Percentiles rank a stretch among this genome's conserved stretches.
phyloP scores from a whole-genome alignment of 1,140 invertebrate species.

The Drosophila elegans region DNA sequence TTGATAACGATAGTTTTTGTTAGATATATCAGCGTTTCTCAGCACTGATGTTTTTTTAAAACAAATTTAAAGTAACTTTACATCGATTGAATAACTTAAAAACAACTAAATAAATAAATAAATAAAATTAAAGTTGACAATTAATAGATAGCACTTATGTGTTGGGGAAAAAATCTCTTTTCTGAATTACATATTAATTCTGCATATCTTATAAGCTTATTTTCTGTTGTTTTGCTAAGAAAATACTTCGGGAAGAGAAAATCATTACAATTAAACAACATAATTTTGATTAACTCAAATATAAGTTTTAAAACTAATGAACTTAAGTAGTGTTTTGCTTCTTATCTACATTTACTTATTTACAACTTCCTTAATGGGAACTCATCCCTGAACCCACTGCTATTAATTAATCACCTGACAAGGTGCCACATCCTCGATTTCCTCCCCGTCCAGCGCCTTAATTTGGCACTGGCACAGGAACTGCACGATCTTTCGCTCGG shows the following conservation, averaged over 20 bases:
- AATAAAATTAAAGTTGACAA: too few species aligned
- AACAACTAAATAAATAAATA: too few species aligned
- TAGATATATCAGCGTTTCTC: neutral
- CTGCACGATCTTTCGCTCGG: conserved; percentile 75
- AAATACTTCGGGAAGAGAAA: too few species aligned
- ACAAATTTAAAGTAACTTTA: too few species aligned
- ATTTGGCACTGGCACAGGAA: conserved; percentile 81
- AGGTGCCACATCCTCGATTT: conserved; percentile 68
- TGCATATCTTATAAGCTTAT: too few species aligned
- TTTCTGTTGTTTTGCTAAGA: too few species aligned
- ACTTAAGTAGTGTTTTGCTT: neutral
- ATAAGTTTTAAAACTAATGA: neutral
- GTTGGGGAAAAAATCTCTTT: too few species aligned
- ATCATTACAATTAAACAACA: too few species aligned
- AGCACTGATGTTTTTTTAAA: conserved; percentile 1
- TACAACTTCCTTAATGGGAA: conserved; percentile 1
- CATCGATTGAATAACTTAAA: too few species aligned
- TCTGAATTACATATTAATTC: too few species aligned
- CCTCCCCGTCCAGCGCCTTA: conserved; percentile 68
- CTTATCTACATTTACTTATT: neutral
- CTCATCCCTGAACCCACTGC: neutral
- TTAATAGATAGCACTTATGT: too few species aligned
- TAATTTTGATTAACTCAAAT: too few species aligned
- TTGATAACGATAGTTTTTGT: neutral
- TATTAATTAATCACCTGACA: conserved; percentile 48